Base-by-base conservation (phyloP, 1,140 invertebrate species). In the Bombus soroeensis region DNA sequence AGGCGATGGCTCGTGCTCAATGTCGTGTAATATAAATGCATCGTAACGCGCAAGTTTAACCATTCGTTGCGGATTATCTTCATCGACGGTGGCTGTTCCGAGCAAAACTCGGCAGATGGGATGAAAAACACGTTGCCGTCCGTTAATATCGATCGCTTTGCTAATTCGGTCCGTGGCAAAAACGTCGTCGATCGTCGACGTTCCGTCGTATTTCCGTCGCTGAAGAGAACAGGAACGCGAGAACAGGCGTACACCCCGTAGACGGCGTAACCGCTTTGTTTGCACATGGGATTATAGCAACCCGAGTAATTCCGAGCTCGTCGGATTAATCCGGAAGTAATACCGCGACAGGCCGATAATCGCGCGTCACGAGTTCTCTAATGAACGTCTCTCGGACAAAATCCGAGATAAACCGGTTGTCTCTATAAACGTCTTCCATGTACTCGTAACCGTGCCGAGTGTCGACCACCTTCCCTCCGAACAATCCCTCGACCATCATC, bases 261-360 rank as follows among this genome's bases (percentile, higher is more conserved):
- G 68, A 22, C 70, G 25, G 25, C 28, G 70, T 53, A 39, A 80
- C 43, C 43, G 25, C 25, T 47, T 59, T 62, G 74, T 71, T 86
- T 86, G 81, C 83, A 43, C 79, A 34, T 32, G 41, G 75, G 82
- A 89, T 88, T 89, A 85, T 76, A 70, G 25, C 53, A 71, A 37
- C 28, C 84, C 73, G 77, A 53, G 78, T 88, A 86, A 89, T 88
- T 86, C 75, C 79, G 57, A 37, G 47, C 79, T 57, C 74, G 74
- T 83, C 88, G 57, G 70, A 82, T 88, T 89, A 88, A 86, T 88
- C 87, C 88, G 79, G 75, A 83, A 88, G 88, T 89, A 89, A 89
- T 89, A 83, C 70, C 87, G 32, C 71, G 74, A 62, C 74, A 82
- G 83, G 62, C 78, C 59, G 78, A 88, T 79, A 86, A 89, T 73